phyloP scores from a whole-genome alignment of 1,140 invertebrate genomes.

The Lasioglossum albipes region DNA sequence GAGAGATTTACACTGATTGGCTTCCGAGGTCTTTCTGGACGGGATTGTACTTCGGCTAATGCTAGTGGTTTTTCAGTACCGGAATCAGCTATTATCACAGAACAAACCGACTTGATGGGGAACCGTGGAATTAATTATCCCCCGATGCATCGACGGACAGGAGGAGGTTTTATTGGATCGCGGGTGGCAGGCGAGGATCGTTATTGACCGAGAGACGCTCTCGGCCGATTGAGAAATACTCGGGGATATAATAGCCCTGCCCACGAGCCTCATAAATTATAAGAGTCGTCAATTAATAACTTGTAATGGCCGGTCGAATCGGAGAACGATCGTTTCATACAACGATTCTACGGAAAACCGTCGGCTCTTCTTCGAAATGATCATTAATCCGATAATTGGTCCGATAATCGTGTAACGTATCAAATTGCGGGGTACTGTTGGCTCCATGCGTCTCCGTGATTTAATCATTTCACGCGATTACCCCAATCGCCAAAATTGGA shows the following conservation, averaged over 20 bases:
- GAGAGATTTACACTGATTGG: too few species aligned
- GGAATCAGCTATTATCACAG: not conserved
- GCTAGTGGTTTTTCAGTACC: not conserved
- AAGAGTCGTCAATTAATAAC: constrained; percentile 39
- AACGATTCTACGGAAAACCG: constrained; percentile 14
- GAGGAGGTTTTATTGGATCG: constrained; percentile 19
- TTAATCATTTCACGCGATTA: too few species aligned
- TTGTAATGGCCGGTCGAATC: constrained; percentile 38
- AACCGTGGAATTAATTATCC: constrained; percentile 41
- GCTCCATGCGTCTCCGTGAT: too few species aligned
- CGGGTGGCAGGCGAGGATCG: constrained; percentile 4
- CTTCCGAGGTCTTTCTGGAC: too few species aligned
- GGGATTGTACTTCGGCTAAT: too few species aligned
- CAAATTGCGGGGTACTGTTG: not conserved
- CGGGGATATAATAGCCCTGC: constrained; percentile 33
- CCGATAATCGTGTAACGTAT: not conserved
- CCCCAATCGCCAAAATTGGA: too few species aligned
- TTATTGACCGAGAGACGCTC: constrained; percentile 19
- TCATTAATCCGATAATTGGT: not conserved
- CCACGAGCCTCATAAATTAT: constrained; percentile 39
- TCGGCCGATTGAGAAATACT: constrained; percentile 45
- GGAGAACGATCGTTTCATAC: not conserved
- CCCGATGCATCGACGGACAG: constrained; percentile 6
- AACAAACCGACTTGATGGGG: constrained; percentile 1
- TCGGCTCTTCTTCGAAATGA: constrained; percentile 3